phyloP scores from a whole-genome alignment of 2,797 vertebrate species.

The Phalanger gymnotis region DNA sequence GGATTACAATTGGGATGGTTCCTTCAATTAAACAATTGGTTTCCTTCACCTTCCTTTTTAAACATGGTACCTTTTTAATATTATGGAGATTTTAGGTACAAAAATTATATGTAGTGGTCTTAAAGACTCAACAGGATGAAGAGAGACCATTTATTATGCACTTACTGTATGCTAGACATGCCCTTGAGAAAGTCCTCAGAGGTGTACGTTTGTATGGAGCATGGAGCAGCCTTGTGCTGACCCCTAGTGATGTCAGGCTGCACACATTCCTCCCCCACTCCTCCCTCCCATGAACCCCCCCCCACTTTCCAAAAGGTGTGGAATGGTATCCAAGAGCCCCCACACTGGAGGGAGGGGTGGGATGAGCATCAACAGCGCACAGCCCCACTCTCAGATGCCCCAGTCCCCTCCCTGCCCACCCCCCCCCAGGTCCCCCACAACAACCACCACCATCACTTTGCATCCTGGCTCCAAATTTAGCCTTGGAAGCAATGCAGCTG shows the following conservation, averaged over 20 bases:
- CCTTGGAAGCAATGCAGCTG: neutral
- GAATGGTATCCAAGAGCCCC: slow-evolving; percentile 7
- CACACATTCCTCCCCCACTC: neutral
- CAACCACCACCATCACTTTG: neutral
- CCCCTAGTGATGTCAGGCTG: slow-evolving; percentile 41
- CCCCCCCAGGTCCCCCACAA: neutral
- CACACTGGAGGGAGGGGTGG: neutral
- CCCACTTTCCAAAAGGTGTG: neutral
- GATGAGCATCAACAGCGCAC: neutral
- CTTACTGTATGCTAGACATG: neutral
- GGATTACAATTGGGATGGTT: neutral
- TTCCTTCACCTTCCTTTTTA: slow-evolving; percentile 24
- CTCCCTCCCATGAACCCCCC: neutral
- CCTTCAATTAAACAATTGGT: neutral
- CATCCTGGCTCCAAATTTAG: neutral
- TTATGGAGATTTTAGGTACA: slow-evolving; percentile 38
- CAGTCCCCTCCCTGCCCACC: no score
- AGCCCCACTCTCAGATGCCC: neutral
- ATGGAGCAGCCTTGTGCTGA: slow-evolving; percentile 28
- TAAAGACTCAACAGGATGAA: neutral
- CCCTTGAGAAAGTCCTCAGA: neutral
- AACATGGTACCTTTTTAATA: slow-evolving; percentile 14
- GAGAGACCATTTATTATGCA: neutral
- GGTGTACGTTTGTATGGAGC: neutral
- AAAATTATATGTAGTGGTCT: slow-evolving; percentile 19